These are phyloP conservation scores for Epinephelus malabaricus DNA, from an alignment of 2,797 vertebrate genomes.

Conservation along the genomic window DNA sequence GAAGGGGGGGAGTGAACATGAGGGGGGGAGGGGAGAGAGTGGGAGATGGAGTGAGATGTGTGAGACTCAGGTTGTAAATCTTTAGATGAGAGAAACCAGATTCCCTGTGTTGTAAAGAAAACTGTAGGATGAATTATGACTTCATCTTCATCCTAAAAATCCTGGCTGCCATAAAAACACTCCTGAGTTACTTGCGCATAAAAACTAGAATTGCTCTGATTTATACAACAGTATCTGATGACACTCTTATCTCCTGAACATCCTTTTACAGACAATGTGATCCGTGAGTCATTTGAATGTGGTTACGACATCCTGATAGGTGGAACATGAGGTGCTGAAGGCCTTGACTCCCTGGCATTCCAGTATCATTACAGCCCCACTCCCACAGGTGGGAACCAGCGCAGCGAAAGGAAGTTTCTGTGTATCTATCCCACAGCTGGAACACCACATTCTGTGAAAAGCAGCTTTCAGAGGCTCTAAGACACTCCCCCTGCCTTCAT, in stretches of 20 bases:
- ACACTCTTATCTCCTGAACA: conserved; percentile 45
- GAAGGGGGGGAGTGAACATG: conserved; percentile 45
- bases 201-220: conserved; percentile 13
- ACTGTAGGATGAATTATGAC: conserved; percentile 35
- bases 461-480: conserved; percentile 51
- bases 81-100: conserved; percentile 74
- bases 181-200: conserved; percentile 20
- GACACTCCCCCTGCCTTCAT: conserved; percentile 48
- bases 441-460: conserved; percentile 59
- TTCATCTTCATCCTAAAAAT: conserved; percentile 3
- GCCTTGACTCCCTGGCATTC: conserved; percentile 70
- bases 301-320: conserved; percentile 27
- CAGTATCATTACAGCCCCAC: conserved; percentile 55
- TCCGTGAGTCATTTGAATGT: conserved; percentile 50
- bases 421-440: conserved; percentile 74
- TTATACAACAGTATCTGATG: conserved; percentile 25
- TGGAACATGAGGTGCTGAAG: conserved; percentile 32
- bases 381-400: conserved; percentile 76
- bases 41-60: conserved; percentile 68
- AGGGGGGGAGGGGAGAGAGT: conserved; percentile 66
- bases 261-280: conserved; percentile 41
- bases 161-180: conserved; percentile 36
- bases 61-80: conserved; percentile 77
- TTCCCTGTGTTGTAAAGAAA: conserved; percentile 31
- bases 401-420: conserved; percentile 65